These are phyloP conservation scores for Emys orbicularis DNA, from an alignment of 2,797 vertebrate species.

Conservation along the genomic window DNA sequence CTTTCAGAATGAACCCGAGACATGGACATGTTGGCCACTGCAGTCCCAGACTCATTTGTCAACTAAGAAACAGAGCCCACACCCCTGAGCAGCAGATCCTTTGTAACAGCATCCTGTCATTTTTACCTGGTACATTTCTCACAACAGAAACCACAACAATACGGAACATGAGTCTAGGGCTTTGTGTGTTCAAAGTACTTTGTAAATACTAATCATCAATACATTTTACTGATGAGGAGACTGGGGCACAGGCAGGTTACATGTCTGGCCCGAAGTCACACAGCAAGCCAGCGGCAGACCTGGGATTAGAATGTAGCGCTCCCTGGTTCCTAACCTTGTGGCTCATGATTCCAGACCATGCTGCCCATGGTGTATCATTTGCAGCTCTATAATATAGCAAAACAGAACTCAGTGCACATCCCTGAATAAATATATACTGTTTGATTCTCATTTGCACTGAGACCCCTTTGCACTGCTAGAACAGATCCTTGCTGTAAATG, in stretches of 20 bases:
- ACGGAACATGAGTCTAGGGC: background rate
- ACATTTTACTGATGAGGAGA: background rate
- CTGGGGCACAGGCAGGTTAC: background rate
- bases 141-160: background rate
- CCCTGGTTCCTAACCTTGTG: background rate
- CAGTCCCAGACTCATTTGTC: background rate
- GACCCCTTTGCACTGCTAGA: background rate
- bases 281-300: background rate
- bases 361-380: background rate
- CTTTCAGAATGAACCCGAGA: background rate
- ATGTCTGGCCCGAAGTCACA: background rate
- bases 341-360: background rate
- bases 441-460: background rate
- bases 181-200: background rate
- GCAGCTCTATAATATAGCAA: background rate
- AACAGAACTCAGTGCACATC: background rate
- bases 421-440: fast-evolving
- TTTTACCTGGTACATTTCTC: background rate
- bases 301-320: background rate
- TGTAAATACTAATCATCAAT: background rate
- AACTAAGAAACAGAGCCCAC: background rate
- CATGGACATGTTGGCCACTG: background rate
- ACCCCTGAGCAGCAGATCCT: background rate
- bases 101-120: background rate
- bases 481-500: background rate